phyloP scores from a whole-genome alignment of 2,113 vertebrate species.

The Promerops cafer region DNA sequence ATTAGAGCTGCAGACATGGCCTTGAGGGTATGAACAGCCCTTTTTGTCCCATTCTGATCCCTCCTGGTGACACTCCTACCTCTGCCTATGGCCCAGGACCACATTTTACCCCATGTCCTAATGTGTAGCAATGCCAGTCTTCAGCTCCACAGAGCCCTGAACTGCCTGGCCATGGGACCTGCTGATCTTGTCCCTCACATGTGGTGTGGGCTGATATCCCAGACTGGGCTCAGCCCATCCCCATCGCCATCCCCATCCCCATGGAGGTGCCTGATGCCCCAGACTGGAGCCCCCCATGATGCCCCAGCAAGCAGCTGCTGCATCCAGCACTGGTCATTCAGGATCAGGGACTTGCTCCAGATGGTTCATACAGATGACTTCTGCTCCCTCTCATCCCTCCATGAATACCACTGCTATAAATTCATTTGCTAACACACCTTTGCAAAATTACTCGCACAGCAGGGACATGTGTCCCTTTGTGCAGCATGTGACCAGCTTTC shows the following conservation, averaged over 20 bases:
- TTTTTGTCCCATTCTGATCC: neutral
- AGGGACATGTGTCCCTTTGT: neutral
- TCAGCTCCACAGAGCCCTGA: neutral
- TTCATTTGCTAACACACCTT: neutral
- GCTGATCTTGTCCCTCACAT: accelerated
- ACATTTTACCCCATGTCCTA: neutral
- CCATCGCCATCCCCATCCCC: neutral
- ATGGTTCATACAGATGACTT: neutral
- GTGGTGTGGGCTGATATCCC: neutral
- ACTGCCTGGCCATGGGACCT: neutral
- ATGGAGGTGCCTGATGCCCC: neutral
- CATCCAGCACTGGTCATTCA: neutral
- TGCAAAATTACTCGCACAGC: neutral
- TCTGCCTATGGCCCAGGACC: neutral
- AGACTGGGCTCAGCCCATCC: neutral
- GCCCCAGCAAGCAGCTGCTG: neutral
- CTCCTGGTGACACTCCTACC: neutral
- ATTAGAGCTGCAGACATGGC: neutral
- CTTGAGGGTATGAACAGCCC: neutral
- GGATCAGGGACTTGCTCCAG: neutral
- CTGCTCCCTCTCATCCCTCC: neutral
- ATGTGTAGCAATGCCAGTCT: neutral
- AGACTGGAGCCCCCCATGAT: accelerated
- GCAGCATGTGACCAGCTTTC: neutral
- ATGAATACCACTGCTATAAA: neutral